phyloP scores from a whole-genome alignment of 2,888 invertebrate species.

The Tiliacea aurago region DNA sequence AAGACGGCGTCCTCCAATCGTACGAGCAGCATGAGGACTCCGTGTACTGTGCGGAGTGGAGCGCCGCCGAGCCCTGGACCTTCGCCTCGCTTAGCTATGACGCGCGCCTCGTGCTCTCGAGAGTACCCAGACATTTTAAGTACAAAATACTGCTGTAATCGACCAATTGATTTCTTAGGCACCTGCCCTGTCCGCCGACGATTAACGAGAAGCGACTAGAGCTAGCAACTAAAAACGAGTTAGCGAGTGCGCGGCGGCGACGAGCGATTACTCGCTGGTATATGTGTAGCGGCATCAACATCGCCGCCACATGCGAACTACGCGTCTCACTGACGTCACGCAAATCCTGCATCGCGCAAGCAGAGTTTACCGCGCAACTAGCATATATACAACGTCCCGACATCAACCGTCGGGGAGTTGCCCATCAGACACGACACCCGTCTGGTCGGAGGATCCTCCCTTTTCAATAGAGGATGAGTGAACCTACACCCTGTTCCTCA shows the following conservation, averaged over 20 bases:
- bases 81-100: conserved; percentile 99
- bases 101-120: conserved; percentile 97
- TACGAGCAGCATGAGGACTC: conserved; percentile 99
- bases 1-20: conserved; percentile 97
- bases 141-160: conserved; percentile 96
- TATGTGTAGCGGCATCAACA: too few relatives aligned
- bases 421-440: too few relatives aligned
- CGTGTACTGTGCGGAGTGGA: conserved; percentile 99
- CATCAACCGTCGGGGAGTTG: too few relatives aligned
- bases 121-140: conserved; percentile 98
- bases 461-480: too few relatives aligned
- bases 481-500: too few relatives aligned
- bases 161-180: neutral
- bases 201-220: neutral
- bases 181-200: neutral
- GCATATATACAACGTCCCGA: too few relatives aligned
- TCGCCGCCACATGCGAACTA: too few relatives aligned
- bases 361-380: too few relatives aligned
- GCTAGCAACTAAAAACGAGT: neutral
- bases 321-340: too few relatives aligned
- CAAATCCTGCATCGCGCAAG: too few relatives aligned
- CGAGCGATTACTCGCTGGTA: neutral
- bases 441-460: too few relatives aligned
- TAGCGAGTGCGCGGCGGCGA: too few relatives aligned
- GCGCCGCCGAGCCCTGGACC: conserved; percentile 99